phyloP scores from a whole-genome alignment of 2,888 invertebrate genomes.

The Dolichomitus sp. region DNA sequence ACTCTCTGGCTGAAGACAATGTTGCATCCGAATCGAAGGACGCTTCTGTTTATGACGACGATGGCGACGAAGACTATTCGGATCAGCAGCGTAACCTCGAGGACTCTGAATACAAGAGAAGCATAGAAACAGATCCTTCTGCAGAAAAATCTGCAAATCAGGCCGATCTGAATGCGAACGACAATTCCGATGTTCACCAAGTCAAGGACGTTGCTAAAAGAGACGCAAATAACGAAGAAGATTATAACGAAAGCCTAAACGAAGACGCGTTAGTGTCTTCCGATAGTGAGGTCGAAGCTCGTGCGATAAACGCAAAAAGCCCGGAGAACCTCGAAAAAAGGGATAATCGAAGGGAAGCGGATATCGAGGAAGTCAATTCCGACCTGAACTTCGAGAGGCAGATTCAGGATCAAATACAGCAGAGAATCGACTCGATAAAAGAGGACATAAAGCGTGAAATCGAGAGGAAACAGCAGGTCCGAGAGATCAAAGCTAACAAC shows the following conservation, averaged over 20 bases:
- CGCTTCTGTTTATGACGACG: constrained; percentile 42
- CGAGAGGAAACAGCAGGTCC: constrained; percentile 72
- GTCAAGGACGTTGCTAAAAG: constrained; percentile 42
- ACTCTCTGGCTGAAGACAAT: constrained; percentile 1
- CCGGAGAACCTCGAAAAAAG: constrained; percentile 40
- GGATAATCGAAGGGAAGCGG: constrained; percentile 26
- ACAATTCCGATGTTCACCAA: constrained; percentile 25
- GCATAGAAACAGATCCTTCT: neutral
- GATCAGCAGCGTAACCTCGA: constrained; percentile 20
- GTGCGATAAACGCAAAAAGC: constrained; percentile 22
- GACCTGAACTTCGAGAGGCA: constrained; percentile 75
- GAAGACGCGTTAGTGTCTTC: constrained; percentile 1
- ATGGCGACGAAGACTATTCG: constrained; percentile 43
- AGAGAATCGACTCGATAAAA: constrained; percentile 84
- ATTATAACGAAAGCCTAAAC: constrained; percentile 45
- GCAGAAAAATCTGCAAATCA: constrained; percentile 31
- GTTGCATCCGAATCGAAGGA: constrained; percentile 38
- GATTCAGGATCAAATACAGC: constrained; percentile 82
- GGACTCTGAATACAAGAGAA: constrained; percentile 50
- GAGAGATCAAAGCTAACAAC: constrained; percentile 77
- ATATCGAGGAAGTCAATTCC: constrained; percentile 55
- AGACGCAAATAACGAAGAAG: constrained; percentile 48
- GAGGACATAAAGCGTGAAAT: constrained; percentile 84
- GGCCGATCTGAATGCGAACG: constrained; percentile 32
- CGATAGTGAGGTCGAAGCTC: constrained; percentile 30